Conservation (phyloP, 1,140 invertebrate species). For the Theocolax elegans region DNA sequence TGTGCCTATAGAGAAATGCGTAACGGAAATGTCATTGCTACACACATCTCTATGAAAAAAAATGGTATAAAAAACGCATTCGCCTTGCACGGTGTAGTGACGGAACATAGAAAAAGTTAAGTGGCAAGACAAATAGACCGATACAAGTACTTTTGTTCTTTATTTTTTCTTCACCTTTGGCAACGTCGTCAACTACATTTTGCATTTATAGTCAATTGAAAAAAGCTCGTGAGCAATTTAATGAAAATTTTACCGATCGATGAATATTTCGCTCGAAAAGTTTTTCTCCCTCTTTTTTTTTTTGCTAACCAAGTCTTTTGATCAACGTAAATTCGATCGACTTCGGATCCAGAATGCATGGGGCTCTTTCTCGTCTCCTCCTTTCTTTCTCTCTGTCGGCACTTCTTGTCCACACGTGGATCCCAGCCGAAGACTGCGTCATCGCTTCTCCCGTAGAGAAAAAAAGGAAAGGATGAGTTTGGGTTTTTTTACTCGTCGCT, state of each 20-base stretch:
- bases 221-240: neutral
- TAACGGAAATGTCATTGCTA: conserved; percentile 50
- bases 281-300: conserved; percentile 3
- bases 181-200: no score
- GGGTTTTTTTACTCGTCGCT: neutral
- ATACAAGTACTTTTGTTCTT: conserved; percentile 38
- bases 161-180: no score
- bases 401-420: conserved; percentile 48
- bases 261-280: neutral
- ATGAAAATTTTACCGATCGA: neutral
- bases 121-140: conserved; percentile 60
- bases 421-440: conserved; percentile 38
- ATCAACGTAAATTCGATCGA: conserved; percentile 39
- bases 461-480: neutral
- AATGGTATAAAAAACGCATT: conserved; percentile 40
- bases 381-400: conserved; percentile 16
- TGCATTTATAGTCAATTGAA: no score
- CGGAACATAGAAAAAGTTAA: conserved; percentile 43
- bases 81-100: conserved; percentile 44
- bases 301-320: neutral
- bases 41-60: conserved; percentile 22
- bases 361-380: neutral
- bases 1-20: conserved; percentile 9
- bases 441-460: neutral
- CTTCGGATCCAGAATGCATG: conserved; percentile 21